Evolutionary conservation across 1,140 invertebrate species (phyloP), one percentile per base, ranked within the genome.

Genomic region (Drosophila pectinifera): DNA sequence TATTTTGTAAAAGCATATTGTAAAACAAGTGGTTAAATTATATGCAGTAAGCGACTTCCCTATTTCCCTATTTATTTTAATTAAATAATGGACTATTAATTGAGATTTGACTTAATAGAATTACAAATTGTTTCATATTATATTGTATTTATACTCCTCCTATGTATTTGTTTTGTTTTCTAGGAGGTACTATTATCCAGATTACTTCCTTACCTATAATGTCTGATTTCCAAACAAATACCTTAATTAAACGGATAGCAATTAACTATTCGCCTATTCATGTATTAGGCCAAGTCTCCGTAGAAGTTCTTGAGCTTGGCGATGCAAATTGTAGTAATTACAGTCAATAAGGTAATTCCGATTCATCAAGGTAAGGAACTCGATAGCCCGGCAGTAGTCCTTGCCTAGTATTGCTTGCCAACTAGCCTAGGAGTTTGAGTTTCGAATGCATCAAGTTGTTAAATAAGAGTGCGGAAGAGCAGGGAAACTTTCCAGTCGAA

Each of bases 401-500:
- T 5, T 13, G 24, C 31, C 16, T 54, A 11, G 22, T 11, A 11
- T 24, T 54, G 22, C 24, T 36, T 36, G 31, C 28, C 20, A 54
- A 61, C 28, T 61, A 51, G 57, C 55, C 55, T 55, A 36, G 10
- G 1, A 20, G 31, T 55, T 38, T 14, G 48, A 48, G 22, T 39
- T 58, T 45, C 53, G 16, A 45, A 64, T 41, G 43, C 63, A 39
- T 46, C 56, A 43, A 65, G 48, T 24, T 54, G 65, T 42, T 67
- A 69, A 65, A 53, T 65, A 53, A 51, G 43, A 45, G 36, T 16
- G 22, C 45, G 14, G 24, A 8, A 10, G 24, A 20, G 26, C 22
- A 36, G 39, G n/a, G 20, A 69, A 67, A 69, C 62, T 69, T 69
- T 68, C 38, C 10, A 49, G 36, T 51, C 36, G 45, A 24, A 34